Base-by-base conservation (phyloP, 1,140 invertebrate species). In the Melipona quadrifasciata region DNA sequence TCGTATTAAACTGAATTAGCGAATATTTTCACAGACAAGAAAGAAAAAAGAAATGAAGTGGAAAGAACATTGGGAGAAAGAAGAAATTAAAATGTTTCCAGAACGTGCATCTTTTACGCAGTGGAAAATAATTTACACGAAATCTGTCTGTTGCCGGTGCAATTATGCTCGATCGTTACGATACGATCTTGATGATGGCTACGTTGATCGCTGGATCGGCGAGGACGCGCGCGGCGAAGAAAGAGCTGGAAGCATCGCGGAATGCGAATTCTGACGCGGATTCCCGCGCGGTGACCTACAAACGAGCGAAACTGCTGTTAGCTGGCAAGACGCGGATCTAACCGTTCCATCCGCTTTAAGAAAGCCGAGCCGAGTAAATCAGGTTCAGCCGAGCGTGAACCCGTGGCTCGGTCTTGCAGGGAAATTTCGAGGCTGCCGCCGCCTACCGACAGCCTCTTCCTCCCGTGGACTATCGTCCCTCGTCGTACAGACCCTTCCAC, bases 261-360 rank as follows among this genome's bases (percentile, higher is more conserved):
- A 61, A 61, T 24, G 53, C 39, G 79, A 51, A 84, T 87, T 82
- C 65, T 87, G 51, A 82, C 82, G 83, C 31, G 82, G 85, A 89
- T 87, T 71, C 61, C 64, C 72, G 64, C 65, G 58, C 68, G 65
- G 39, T 76, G 87, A 87, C 86, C 86, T 71, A 87, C 71, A 88
- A 81, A 87, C 73, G 64, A 34, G 21, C 53, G 31, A 17, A 27
- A 24, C 57, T 76, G 5, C 47, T 21, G 14, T 27, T 47, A 47
- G 39, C 39, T 47, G 39, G 39, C 39, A 24, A 74, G 70, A n/a
- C 27, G 57, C 31, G 1, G 19, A 57, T 16, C n/a, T 55, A 19
- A 53, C 19, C 83, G 81, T 83, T 73, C 87, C 65, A 89, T 89
- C 87, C 71, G 87, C 87, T 89, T 89, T 89, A 89, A 86, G 88